Evolutionary conservation across 2,113 vertebrate genomes (phyloP), one percentile per base, ranked within the genome.

Genomic region (Lipotes vexillifer): DNA sequence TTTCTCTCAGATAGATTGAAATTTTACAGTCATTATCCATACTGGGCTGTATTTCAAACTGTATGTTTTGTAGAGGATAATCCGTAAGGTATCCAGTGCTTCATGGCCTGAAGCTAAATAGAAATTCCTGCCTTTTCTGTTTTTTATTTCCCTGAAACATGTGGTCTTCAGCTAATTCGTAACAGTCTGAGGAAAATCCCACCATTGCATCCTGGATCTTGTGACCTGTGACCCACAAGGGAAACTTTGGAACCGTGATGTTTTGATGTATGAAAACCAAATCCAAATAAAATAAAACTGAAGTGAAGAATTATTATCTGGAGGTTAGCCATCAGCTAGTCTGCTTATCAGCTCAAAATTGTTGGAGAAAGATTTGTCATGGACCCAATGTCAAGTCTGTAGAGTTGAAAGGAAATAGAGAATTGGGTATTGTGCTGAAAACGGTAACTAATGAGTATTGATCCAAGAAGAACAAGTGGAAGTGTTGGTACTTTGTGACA

Each of bases 211-310:
- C 96, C 96, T 96, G 96, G 90, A 69, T 94, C 80, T 87, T 68
- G 63, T 95, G 95, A 97, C 95, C 97, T 97, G 1, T 96, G 90
- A 97, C 94, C 87, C 41, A 52, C 72, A 96, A 93, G 90, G 96
- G 96, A 96, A 97, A 95, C 92, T 95, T 96, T 81, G 97, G 94
- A 96, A 92, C 94, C 49, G 6, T 61, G 83, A 69, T 83, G 90
- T 97, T 98, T 97, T 97, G 92, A 96, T 96, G 92, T 96, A 93
- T 93, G 90, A 90, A 95, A 96, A 92, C 36, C 61, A 96, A 93
- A 93, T 96, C 95, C 97, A 97, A 97, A 96, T 96, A 97, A 95
- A 96, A 97, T 91, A 92, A 94, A 96, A 95, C 68, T n/a, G 2
- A 95, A 96, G 68, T 80, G 83, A 97, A 75, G 92, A 77, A 88